Evolutionary conservation across 2,888 invertebrate genomes (phyloP).

Genomic region (Pterostichus madidus): DNA sequence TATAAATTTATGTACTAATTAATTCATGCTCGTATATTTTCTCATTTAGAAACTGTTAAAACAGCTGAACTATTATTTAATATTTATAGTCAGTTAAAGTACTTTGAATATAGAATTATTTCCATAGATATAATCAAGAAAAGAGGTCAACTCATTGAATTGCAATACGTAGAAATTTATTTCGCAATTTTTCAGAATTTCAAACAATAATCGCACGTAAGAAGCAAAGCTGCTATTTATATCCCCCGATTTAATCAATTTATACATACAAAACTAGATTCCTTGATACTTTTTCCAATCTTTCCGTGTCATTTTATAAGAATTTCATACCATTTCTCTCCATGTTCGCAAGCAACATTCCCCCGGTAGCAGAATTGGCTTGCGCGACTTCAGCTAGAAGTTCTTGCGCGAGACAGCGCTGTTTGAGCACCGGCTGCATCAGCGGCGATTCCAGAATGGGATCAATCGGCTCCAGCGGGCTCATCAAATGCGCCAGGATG

Average conservation of each 20-base stretch:
- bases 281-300: not conserved
- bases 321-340: slow-evolving; percentile 85
- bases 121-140: no score
- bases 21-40: slow-evolving; percentile 13
- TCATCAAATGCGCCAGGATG: slow-evolving; percentile 93
- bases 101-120: no score
- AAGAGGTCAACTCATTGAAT: no score
- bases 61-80: no score
- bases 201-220: no score
- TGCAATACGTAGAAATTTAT: no score
- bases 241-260: no score
- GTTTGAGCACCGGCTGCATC: slow-evolving; percentile 88
- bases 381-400: slow-evolving; percentile 87
- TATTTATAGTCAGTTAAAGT: no score
- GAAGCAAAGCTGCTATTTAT: no score
- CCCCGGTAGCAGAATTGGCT: slow-evolving; percentile 87
- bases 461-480: slow-evolving; percentile 91
- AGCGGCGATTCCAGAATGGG: slow-evolving; percentile 92
- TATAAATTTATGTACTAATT: not conserved
- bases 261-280: not conserved
- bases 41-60: no score
- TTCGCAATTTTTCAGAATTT: no score
- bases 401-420: slow-evolving; percentile 88
- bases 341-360: slow-evolving; percentile 94
- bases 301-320: not conserved